phyloP scores from a whole-genome alignment of 2,113 vertebrate genomes.

The Acrocephalus arundinaceus region DNA sequence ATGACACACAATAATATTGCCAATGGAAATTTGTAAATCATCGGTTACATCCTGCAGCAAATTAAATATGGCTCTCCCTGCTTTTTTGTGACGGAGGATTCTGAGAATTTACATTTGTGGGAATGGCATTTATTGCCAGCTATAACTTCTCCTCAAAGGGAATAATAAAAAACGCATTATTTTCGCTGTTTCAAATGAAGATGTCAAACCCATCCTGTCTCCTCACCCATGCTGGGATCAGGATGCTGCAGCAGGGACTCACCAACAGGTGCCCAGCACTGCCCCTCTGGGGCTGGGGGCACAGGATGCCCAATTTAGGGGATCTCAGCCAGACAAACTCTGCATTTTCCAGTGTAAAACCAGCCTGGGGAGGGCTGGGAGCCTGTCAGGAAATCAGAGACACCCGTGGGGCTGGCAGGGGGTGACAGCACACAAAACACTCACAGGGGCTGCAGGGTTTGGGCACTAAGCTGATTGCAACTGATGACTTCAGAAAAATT shows the following conservation, averaged over 20 bases:
- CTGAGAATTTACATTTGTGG: not conserved
- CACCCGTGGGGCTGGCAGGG: not conserved
- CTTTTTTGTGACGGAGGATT: not conserved
- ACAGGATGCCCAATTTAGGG: not conserved
- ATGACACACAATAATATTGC: not conserved
- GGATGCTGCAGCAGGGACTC: not conserved
- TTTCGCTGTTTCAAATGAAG: not conserved
- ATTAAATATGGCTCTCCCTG: not conserved
- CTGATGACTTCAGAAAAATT: not conserved
- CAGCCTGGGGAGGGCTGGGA: not conserved
- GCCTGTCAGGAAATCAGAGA: not conserved
- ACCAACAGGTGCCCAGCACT: not conserved
- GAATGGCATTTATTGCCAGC: not conserved
- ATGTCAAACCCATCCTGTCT: not conserved
- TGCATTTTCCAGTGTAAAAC: not conserved
- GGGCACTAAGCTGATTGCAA: not conserved
- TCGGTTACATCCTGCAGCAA: not conserved
- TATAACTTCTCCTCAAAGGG: not conserved
- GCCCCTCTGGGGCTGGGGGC: not conserved
- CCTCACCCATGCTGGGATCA: not conserved
- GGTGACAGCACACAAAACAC: not conserved
- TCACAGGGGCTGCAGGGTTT: not conserved
- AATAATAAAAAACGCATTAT: not conserved
- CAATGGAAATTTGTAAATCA: not conserved
- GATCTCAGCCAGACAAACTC: not conserved